A percentile compares a stretch with the other conserved stretches of the same genome.
Conservation (phyloP, 2,113 vertebrate genomes). For the Myrmecobius fasciatus region DNA sequence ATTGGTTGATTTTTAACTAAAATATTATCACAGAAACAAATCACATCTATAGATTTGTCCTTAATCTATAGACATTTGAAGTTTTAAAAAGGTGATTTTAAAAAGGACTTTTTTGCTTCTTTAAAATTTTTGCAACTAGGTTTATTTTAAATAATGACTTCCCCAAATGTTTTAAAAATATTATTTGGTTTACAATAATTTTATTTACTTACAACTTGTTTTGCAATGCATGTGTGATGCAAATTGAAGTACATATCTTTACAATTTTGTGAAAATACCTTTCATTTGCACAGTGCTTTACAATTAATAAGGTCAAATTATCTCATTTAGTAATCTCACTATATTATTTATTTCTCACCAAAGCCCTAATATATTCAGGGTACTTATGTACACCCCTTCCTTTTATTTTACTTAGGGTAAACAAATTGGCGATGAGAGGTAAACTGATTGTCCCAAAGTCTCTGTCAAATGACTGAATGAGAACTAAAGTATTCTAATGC, state of each 20-base stretch:
- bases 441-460: background rate
- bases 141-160: constrained; percentile 64
- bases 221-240: constrained; percentile 55
- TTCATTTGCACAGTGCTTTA: constrained; percentile 50
- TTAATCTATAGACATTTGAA: constrained; percentile 38
- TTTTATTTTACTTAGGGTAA: background rate
- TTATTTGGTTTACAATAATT: constrained; percentile 60
- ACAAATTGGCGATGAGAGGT: background rate
- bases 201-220: constrained; percentile 60
- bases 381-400: background rate
- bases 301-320: constrained; percentile 5
- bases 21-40: constrained; percentile 38
- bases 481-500: background rate
- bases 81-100: constrained; percentile 53
- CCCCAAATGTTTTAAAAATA: constrained; percentile 56
- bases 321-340: constrained; percentile 39
- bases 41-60: constrained; percentile 36
- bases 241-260: constrained; percentile 45
- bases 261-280: constrained; percentile 36
- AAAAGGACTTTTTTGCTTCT: background rate
- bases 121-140: constrained; percentile 55
- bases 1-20: constrained; percentile 46
- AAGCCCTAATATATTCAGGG: constrained; percentile 23
- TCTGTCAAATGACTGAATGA: background rate
- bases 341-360: constrained; percentile 33